phyloP scores from a whole-genome alignment of 2,113 vertebrate species.

The Trogon surrucura region DNA sequence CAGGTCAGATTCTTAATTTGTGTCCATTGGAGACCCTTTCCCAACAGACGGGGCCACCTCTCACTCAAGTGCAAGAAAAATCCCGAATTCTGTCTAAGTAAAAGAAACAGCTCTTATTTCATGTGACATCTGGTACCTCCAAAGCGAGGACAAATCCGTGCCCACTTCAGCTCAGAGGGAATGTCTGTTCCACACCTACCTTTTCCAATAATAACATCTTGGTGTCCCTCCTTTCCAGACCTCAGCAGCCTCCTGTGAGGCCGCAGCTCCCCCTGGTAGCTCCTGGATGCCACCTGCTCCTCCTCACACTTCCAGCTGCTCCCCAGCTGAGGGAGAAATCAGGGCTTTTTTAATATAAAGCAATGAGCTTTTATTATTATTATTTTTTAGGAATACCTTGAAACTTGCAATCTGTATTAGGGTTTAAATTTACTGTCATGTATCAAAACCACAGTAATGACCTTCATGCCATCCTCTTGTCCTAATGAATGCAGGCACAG shows the following conservation, averaged over 20 bases:
- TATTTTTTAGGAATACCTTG: not conserved
- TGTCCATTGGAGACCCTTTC: not conserved
- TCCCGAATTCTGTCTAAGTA: not conserved
- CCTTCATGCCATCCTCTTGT: not conserved
- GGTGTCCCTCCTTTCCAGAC: not conserved
- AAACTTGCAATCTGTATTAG: not conserved
- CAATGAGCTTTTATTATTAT: fast-evolving
- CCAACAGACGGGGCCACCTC: not conserved
- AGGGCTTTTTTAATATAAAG: not conserved
- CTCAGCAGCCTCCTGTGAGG: not conserved
- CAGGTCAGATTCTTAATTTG: not conserved
- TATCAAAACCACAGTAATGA: not conserved
- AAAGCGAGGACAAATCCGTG: not conserved
- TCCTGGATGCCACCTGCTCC: not conserved
- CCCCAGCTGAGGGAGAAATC: not conserved
- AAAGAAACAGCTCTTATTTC: not conserved
- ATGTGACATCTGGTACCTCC: not conserved
- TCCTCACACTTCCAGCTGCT: not conserved
- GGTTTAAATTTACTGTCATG: not conserved
- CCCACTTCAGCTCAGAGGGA: not conserved
- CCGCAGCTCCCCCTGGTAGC: not conserved
- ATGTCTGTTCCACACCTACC: not conserved
- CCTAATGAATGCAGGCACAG: not conserved
- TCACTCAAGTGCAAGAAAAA: not conserved
- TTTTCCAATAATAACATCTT: not conserved